A percentile compares a stretch with the other conserved stretches of the same genome.
These are phyloP conservation scores for Planiliza haematocheilus DNA, from an alignment of 2,113 vertebrate genomes.

Conservation along the genomic window DNA sequence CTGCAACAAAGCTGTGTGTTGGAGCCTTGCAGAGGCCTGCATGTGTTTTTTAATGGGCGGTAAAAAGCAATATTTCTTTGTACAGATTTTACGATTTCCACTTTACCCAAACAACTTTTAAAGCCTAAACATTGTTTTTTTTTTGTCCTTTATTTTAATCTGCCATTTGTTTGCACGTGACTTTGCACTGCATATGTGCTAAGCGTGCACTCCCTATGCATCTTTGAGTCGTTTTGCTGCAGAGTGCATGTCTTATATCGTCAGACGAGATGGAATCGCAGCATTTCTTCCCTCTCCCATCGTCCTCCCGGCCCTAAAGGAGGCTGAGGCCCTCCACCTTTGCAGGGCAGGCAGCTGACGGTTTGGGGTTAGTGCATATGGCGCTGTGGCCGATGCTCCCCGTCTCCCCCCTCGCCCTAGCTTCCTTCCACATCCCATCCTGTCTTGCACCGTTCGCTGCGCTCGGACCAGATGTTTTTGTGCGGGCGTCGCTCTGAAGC, in stretches of 20 bases:
- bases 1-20: neutral
- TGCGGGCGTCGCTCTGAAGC: slow-evolving; percentile 48
- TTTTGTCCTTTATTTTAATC: no score
- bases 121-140: no score
- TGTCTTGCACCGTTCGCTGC: slow-evolving; percentile 50
- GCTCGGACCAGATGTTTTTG: slow-evolving; percentile 71
- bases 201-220: no score
- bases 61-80: no score
- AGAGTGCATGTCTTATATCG: neutral
- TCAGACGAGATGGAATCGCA: neutral
- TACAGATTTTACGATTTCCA: no score
- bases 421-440: slow-evolving; percentile 72
- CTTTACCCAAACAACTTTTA: no score
- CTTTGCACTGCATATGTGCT: no score
- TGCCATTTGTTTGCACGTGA: no score
- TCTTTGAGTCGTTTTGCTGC: neutral
- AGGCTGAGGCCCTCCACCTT: slow-evolving; percentile 39
- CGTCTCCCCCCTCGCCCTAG: slow-evolving; percentile 50
- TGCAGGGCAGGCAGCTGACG: slow-evolving; percentile 39
- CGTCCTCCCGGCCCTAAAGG: neutral
- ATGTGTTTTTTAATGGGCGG: neutral
- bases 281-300: slow-evolving; percentile 7
- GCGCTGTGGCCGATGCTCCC: slow-evolving; percentile 58
- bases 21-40: neutral
- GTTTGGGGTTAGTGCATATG: slow-evolving; percentile 54